Base-by-base conservation (phyloP, 2,797 vertebrate species). In the Eulemur rubriventer region DNA sequence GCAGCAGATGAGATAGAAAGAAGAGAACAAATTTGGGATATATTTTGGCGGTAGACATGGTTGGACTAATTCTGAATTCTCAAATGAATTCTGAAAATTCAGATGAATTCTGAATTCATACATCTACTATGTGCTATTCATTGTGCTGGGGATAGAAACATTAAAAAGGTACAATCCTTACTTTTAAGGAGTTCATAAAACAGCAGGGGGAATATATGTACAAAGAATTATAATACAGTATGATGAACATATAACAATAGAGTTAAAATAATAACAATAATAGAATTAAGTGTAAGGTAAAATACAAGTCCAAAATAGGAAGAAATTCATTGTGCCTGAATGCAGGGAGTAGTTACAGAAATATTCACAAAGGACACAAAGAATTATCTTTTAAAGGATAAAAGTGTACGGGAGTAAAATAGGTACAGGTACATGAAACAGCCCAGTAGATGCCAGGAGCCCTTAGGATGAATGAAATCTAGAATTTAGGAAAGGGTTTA, bases 111-210 rank as follows among this genome's bases (percentile, higher is more conserved):
- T 91, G 63, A 55, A 46, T 28, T 84, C 38, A n/a, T 67, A 20
- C 20, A 4, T 63, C 75, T 89, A 30, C 35, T 67, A 38, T 22
- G 33, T 63, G 30, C 33, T 85, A 52, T 43, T 24, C 28, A 61
- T 69, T 86, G 35, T 81, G 28, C 52, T 69, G 33, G 26, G 18
- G 14, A 67, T 11, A 33, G 82, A 90, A 86, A 84, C 55, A 33
- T 70, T 72, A 38, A 92, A 72, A 84, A 69, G 73, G 81, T 43
- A 73, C 10, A 73, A 55, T 41, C 38, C 7, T 43, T 73, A 57
- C 33, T 67, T 91, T 16, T 86, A 87, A 95, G 65, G 30, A 78
- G 13, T 20, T 95, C 67, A 87, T 86, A 86, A 86, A 48, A 16
- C 63, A 81, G 33, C 26, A 80, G 6, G 26, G 35, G 13, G 46